Evolutionary conservation across 2,888 invertebrate species (phyloP).

Genomic region (Polymixis lichenea): DNA sequence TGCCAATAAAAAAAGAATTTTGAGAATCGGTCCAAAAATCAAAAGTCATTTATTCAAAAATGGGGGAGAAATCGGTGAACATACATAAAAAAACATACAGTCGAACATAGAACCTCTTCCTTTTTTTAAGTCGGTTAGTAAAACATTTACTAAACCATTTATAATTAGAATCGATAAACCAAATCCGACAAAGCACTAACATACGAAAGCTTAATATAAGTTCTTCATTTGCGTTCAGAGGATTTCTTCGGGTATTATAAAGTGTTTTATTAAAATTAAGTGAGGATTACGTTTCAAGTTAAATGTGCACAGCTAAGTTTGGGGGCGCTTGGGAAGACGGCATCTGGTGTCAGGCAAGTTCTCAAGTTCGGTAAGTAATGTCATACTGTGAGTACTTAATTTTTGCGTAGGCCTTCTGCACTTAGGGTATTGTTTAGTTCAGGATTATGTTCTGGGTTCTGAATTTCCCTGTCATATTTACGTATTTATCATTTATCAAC

Average conservation of each 20-base stretch:
- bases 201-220: conserved; percentile 32
- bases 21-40: too few species aligned
- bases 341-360: conserved; percentile 57
- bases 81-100: too few species aligned
- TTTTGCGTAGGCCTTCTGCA: conserved; percentile 3
- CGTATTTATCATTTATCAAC: too few species aligned
- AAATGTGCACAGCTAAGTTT: conserved; percentile 54
- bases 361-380: conserved; percentile 36
- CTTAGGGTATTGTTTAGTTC: not conserved
- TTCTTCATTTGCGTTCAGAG: conserved; percentile 48
- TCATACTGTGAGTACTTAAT: not conserved
- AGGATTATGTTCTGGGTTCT: not conserved
- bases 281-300: conserved; percentile 44
- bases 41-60: too few species aligned
- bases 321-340: conserved; percentile 35
- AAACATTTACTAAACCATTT: conserved; percentile 20
- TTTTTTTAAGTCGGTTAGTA: too few species aligned
- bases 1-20: too few species aligned
- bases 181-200: conserved; percentile 31
- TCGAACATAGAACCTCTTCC: too few species aligned
- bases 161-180: conserved; percentile 31
- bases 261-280: conserved; percentile 61
- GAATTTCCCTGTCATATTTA: too few species aligned
- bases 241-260: conserved; percentile 35
- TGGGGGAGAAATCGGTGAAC: too few species aligned